Percentiles rank a stretch among this genome's conserved stretches.
Evolutionary conservation across 2,888 invertebrate species (phyloP).

Genomic region (Phania funesta): DNA sequence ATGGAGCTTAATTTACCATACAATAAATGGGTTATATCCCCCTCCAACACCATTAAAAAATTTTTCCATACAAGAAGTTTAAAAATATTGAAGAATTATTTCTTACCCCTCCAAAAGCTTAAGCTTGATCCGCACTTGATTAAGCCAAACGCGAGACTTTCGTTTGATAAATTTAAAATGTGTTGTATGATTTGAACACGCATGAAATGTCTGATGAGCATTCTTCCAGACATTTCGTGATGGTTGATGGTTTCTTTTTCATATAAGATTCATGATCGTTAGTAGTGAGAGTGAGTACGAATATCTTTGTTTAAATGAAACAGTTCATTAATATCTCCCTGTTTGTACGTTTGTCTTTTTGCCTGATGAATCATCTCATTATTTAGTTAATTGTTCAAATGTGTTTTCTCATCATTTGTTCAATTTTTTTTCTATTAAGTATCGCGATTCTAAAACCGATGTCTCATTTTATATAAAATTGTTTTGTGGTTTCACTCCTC

Average conservation of each 20-base stretch:
- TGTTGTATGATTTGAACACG: conserved; percentile 53
- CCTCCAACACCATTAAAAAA: too few species aligned
- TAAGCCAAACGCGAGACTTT: not conserved
- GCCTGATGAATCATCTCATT: conserved; percentile 51
- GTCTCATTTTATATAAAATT: not conserved
- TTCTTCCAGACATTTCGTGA: conserved; percentile 22
- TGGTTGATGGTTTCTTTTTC: conserved; percentile 3
- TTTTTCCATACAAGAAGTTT: too few species aligned
- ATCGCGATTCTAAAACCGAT: not conserved
- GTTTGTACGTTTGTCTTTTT: too few species aligned
- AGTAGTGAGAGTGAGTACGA: too few species aligned
- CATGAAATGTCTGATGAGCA: conserved; percentile 49
- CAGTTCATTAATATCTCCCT: conserved; percentile 19
- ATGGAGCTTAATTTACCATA: too few species aligned
- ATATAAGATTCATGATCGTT: not conserved
- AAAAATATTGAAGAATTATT: too few species aligned
- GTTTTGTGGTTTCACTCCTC: conserved; percentile 41
- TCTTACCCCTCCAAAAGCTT: too few species aligned
- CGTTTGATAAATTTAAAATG: conserved; percentile 49
- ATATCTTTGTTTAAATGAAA: conserved; percentile 41
- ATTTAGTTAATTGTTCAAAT: conserved; percentile 44
- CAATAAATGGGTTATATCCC: too few species aligned
- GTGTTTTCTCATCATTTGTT: not conserved
- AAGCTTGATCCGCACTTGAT: conserved; percentile 1
- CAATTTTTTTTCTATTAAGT: conserved; percentile 14